These are phyloP conservation scores for Chionis minor DNA, from an alignment of 2,113 vertebrate species.

Conservation along the genomic window DNA sequence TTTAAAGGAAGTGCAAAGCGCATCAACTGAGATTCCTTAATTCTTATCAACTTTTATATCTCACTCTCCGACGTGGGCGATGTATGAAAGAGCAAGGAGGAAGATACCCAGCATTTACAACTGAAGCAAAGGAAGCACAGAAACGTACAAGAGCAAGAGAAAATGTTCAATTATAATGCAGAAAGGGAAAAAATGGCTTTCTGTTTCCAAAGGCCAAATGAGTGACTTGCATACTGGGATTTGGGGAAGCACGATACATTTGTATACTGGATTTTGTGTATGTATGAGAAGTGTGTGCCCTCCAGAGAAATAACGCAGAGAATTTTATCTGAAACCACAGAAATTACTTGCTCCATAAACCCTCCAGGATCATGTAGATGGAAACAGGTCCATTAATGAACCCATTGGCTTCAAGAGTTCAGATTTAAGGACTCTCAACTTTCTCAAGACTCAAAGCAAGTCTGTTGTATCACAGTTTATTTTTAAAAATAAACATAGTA, in stretches of 20 bases:
- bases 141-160: background rate
- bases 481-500: background rate
- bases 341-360: background rate
- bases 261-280: background rate
- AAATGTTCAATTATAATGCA: background rate
- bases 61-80: background rate
- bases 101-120: background rate
- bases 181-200: background rate
- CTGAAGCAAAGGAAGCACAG: constrained; percentile 7
- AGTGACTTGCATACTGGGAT: background rate
- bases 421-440: background rate
- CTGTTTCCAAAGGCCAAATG: background rate
- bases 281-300: background rate
- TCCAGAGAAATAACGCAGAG: background rate
- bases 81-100: background rate
- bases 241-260: background rate
- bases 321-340: constrained; percentile 41
- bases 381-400: background rate
- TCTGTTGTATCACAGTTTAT: background rate
- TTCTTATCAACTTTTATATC: background rate
- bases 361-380: background rate
- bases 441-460: background rate
- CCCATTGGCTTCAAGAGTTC: background rate
- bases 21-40: background rate
- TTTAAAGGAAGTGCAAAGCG: background rate